Evolutionary conservation across 2,797 vertebrate genomes (phyloP).

Genomic region (Hyperoplus lanceolatus): DNA sequence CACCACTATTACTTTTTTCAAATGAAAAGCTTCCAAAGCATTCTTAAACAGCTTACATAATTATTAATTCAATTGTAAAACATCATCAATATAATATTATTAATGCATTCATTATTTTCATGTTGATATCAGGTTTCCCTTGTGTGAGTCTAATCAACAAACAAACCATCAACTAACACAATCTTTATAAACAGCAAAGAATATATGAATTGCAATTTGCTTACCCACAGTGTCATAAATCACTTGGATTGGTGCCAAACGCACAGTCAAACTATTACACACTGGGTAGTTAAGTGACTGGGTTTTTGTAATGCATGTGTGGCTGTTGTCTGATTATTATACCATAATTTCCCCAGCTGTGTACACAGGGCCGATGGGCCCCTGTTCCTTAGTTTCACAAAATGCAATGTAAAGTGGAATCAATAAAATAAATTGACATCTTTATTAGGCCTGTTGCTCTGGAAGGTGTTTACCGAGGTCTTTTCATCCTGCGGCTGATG

Average conservation of each 20-base stretch:
- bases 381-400: conserved; percentile 34
- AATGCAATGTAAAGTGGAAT: conserved; percentile 64
- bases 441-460: conserved; percentile 67
- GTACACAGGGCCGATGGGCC: conserved; percentile 43
- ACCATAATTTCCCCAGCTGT: conserved; percentile 64
- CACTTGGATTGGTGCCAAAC: conserved; percentile 54
- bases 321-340: conserved; percentile 67
- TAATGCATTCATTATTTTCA: conserved; percentile 27
- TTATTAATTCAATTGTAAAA: neutral
- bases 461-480: conserved; percentile 52
- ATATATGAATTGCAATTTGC: conserved; percentile 72
- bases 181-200: conserved; percentile 64
- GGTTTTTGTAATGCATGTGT: conserved; percentile 58
- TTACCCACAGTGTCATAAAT: conserved; percentile 67
- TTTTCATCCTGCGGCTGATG: conserved; percentile 40
- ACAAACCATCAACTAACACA: conserved; percentile 54
- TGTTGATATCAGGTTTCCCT: conserved; percentile 50
- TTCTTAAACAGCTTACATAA: neutral
- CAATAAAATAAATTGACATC: conserved; percentile 72
- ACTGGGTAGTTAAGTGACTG: conserved; percentile 58
- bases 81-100: conserved; percentile 3
- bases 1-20: neutral
- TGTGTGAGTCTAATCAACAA: conserved; percentile 46
- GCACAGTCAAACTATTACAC: conserved; percentile 50
- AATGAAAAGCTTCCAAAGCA: neutral